Base-by-base conservation (phyloP, 2,797 vertebrate genomes). In the Rhynchonycteris naso region DNA sequence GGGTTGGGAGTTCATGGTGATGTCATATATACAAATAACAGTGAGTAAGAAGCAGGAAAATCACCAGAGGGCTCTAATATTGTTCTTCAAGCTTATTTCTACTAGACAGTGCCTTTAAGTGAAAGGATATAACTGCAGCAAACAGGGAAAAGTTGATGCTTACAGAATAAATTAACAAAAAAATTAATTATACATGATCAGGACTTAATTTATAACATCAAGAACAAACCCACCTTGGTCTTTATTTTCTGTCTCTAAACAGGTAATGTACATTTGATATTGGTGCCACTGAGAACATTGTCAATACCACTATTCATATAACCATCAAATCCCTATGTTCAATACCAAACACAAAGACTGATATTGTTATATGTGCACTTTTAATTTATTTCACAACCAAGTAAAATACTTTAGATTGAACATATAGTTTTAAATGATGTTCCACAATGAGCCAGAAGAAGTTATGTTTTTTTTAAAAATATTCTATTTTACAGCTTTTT, bases 401-500 rank as follows among this genome's bases (percentile, higher is more conserved):
- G 81, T 74, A 81, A 83, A 94, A 65, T 65, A 47, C 11, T 65
- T 79, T 43, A 91, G n/a, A 68, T 58, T 16, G 18, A 90, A 10
- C 33, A 63, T 93, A 56, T 33, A 91, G 68, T 91, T 86, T 91
- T 21, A 68, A 86, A 24, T 88, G 22, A 59, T 85, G 80, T 68
- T 93, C 35, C 22, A 65, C 59, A 91, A 76, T 58, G 35, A 93
- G 5, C 52, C 80, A 92, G 50, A 78, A 61, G 84, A 61, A 86
- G 33, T 80, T 95, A 94, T 75, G n/a, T 43, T 43, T 43, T 43
- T 96, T 95, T 95, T 74, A 58, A 92, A 93, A 61, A 92, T 90
- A 69, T 90, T 88, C 28, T 80, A 63, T 75, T 92, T 79, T 86
- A 68, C 11, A 85, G 58, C 52, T 79, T 93, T 96, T 90, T 91